Evolutionary conservation across 2,888 invertebrate species (phyloP).

Genomic region (Blastobasis lacticolella): DNA sequence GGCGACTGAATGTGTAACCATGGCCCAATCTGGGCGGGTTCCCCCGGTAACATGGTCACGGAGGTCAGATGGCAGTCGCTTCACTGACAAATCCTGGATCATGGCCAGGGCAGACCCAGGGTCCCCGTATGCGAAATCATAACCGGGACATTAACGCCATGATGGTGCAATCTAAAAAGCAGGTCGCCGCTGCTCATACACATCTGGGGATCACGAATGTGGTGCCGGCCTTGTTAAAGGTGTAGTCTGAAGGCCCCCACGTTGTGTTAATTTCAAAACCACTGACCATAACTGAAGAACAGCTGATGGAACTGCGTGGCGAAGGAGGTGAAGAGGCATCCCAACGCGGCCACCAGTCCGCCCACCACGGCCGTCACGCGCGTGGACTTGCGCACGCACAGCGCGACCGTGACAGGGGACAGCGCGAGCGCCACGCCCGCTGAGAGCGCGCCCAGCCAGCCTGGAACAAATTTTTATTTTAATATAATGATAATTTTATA

Average conservation of each 20-base stretch:
- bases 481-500: too few species aligned
- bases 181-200: too few species aligned
- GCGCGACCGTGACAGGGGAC: constrained; percentile 88
- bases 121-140: too few species aligned
- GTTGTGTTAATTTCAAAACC: background rate
- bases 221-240: background rate
- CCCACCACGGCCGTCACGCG: constrained; percentile 91
- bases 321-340: constrained; percentile 92
- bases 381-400: constrained; percentile 90
- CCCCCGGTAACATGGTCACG: too few species aligned
- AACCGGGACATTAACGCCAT: too few species aligned
- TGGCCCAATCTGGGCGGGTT: too few species aligned
- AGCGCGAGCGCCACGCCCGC: constrained; percentile 85
- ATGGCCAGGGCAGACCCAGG: too few species aligned
- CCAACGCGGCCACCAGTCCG: constrained; percentile 88
- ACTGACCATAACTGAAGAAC: constrained; percentile 84
- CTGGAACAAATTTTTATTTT: constrained; percentile 68
- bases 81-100: too few species aligned
- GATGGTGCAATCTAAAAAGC: too few species aligned
- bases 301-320: constrained; percentile 92
- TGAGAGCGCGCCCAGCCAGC: constrained; percentile 87
- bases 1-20: too few species aligned
- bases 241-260: background rate
- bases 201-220: background rate
- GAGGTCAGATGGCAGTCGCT: too few species aligned